Conservation (phyloP, 2,888 invertebrate species). For the Cancer borealis region DNA sequence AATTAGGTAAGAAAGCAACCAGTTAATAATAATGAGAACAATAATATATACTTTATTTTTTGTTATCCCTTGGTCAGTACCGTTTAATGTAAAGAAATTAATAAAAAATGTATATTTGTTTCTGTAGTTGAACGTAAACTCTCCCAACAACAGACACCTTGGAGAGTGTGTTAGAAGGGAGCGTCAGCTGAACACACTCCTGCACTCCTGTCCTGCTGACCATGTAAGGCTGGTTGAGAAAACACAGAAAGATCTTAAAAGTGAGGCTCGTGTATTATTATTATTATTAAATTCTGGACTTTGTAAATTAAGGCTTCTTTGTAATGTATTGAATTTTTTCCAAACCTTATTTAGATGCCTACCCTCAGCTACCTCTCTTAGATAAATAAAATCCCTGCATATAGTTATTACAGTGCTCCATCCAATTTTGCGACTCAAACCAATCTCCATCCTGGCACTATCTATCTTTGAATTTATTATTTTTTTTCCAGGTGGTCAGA, state of each 20-base stretch:
- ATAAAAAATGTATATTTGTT: not conserved
- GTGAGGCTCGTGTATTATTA: conserved; percentile 47
- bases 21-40: no score
- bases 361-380: no score
- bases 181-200: conserved; percentile 84
- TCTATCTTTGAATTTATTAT: not conserved
- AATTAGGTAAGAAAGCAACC: conserved; percentile 79
- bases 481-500: conserved; percentile 70
- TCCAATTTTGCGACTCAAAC: no score
- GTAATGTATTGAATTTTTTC: not conserved
- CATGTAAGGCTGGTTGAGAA: conserved; percentile 88
- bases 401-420: no score
- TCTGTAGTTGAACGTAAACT: not conserved
- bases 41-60: no score
- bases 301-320: not conserved
- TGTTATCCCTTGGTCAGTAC: no score
- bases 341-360: not conserved
- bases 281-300: not conserved
- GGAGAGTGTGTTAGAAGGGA: conserved; percentile 85
- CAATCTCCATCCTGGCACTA: not conserved
- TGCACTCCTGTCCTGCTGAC: conserved; percentile 88
- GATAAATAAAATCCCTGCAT: no score
- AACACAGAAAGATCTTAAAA: conserved; percentile 86
- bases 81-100: not conserved
- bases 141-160: conserved; percentile 81